A percentile compares a stretch with the other conserved stretches of the same genome.
Evolutionary conservation across 2,797 vertebrate species (phyloP).

Genomic region (Chelon auratus): DNA sequence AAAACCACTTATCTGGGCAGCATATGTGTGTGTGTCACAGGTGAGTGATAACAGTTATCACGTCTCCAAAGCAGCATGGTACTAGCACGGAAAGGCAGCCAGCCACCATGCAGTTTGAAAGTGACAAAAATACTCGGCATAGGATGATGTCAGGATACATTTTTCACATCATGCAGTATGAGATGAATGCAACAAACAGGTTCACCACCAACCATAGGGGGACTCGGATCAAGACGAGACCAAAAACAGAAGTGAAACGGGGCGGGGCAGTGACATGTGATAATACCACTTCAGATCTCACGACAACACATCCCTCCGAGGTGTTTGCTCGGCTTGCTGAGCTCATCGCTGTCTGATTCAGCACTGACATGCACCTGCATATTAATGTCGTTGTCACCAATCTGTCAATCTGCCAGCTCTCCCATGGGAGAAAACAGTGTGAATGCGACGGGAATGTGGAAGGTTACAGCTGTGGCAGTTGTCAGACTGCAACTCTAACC

Average conservation of each 20-base stretch:
- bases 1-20: constrained; percentile 29
- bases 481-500: constrained; percentile 48
- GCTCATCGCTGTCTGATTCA: constrained; percentile 74
- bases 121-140: constrained; percentile 67
- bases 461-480: constrained; percentile 58
- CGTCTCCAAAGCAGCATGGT: constrained; percentile 70
- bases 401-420: constrained; percentile 75
- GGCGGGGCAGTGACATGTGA: constrained; percentile 62
- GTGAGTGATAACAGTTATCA: constrained; percentile 57
- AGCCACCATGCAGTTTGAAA: constrained; percentile 75
- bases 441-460: constrained; percentile 40
- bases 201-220: constrained; percentile 73
- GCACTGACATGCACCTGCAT: constrained; percentile 72
- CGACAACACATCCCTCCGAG: constrained; percentile 74
- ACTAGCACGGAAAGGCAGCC: constrained; percentile 51
- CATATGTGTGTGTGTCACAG: constrained; percentile 46
- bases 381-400: constrained; percentile 78
- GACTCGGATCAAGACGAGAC: constrained; percentile 47
- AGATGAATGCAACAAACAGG: constrained; percentile 82
- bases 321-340: constrained; percentile 68
- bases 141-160: constrained; percentile 63
- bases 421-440: constrained; percentile 63
- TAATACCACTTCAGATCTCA: constrained; percentile 60
- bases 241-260: constrained; percentile 42
- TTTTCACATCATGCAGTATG: constrained; percentile 78